Conservation (phyloP, 1,140 invertebrate species). For the Drosophila trapezifrons region DNA sequence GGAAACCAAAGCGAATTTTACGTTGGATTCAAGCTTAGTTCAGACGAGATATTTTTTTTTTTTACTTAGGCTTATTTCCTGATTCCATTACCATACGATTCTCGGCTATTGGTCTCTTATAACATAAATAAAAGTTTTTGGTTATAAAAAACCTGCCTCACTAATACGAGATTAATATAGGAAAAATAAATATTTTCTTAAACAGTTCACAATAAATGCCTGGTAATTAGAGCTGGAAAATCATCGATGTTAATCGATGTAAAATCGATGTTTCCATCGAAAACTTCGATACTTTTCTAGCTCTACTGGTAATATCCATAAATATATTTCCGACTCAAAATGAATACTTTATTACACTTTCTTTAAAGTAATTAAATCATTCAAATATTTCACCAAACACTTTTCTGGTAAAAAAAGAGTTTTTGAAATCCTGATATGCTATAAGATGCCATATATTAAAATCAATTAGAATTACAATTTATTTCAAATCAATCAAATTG, state of each 20-base stretch:
- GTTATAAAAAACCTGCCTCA: neutral
- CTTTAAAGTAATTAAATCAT: neutral
- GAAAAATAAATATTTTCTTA: too few relatives aligned
- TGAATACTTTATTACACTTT: neutral
- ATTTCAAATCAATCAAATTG: slow-evolving; percentile 4
- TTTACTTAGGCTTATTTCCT: neutral
- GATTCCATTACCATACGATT: neutral
- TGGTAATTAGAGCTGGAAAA: too few relatives aligned
- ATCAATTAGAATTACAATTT: neutral
- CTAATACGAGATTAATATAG: too few relatives aligned
- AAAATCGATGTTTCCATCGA: too few relatives aligned
- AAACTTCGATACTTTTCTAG: too few relatives aligned
- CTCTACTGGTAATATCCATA: neutral
- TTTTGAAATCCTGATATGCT: neutral
- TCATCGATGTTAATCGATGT: too few relatives aligned
- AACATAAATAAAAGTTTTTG: neutral
- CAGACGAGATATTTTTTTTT: neutral
- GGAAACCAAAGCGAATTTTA: too few relatives aligned
- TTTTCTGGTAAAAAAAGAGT: neutral
- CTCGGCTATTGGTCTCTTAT: neutral
- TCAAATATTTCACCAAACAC: neutral
- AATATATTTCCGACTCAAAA: neutral
- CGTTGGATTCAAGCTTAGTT: too few relatives aligned
- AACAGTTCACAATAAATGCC: too few relatives aligned
- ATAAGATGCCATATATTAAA: too few relatives aligned